A percentile compares a stretch with the other conserved stretches of the same genome.
Evolutionary conservation across 2,113 vertebrate species (phyloP).

Genomic region (Sebastes fasciatus): DNA sequence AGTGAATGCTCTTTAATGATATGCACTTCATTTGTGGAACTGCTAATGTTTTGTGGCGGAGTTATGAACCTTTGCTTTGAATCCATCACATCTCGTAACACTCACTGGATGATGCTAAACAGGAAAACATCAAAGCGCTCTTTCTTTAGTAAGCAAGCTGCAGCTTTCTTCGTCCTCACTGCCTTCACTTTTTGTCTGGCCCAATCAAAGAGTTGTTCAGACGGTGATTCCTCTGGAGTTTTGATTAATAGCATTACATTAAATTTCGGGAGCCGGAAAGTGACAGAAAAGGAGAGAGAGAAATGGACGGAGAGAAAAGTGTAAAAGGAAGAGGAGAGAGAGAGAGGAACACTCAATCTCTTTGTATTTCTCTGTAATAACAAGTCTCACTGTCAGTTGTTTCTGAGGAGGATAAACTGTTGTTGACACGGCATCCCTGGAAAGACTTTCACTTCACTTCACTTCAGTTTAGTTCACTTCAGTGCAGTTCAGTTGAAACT

Average conservation of each 20-base stretch:
- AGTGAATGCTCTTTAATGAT: background rate
- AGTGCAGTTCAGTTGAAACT: slow-evolving; percentile 19
- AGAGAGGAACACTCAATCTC: slow-evolving; percentile 16
- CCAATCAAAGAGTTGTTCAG: slow-evolving; percentile 49
- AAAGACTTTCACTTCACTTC: slow-evolving; percentile 29
- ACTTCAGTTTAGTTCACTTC: too few species aligned
- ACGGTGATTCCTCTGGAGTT: slow-evolving; percentile 46
- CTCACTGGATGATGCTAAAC: slow-evolving; percentile 2
- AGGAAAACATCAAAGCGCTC: slow-evolving; percentile 28
- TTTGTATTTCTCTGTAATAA: slow-evolving; percentile 35
- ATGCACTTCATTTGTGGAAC: background rate
- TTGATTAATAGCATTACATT: slow-evolving; percentile 66
- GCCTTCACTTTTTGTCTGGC: slow-evolving; percentile 32
- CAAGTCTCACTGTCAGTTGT: slow-evolving; percentile 22
- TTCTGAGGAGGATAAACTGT: slow-evolving; percentile 45
- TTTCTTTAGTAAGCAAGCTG: slow-evolving; percentile 4
- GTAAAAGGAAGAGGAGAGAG: slow-evolving; percentile 37
- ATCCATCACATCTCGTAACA: background rate
- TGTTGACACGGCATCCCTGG: slow-evolving; percentile 26
- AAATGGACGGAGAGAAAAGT: slow-evolving; percentile 5
- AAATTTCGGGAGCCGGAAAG: slow-evolving; percentile 30
- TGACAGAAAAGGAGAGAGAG: slow-evolving; percentile 27
- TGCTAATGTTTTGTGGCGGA: background rate
- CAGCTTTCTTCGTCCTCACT: background rate
- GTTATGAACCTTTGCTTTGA: slow-evolving; percentile 18